Evolutionary conservation across 2,113 vertebrate genomes (phyloP).

Genomic region (Cyprinus carpio): DNA sequence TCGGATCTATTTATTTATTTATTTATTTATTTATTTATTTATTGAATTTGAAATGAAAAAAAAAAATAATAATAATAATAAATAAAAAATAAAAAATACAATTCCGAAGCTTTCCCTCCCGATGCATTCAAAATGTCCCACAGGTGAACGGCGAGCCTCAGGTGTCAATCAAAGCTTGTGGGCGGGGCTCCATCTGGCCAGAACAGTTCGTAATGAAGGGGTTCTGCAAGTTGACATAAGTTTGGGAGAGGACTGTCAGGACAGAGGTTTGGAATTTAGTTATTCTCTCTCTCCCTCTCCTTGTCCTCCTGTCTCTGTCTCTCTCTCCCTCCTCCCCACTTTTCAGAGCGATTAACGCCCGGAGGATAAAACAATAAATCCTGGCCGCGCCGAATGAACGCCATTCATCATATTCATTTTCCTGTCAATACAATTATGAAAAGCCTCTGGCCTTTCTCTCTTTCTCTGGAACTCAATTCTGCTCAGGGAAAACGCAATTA

Average conservation of each 20-base stretch:
- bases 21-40: not conserved
- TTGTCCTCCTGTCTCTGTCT: slow-evolving; percentile 16
- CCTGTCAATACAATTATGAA: slow-evolving; percentile 97
- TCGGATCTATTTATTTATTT: not conserved
- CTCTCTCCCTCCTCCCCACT: slow-evolving; percentile 23
- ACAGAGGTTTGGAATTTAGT: slow-evolving; percentile 40
- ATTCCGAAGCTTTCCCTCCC: not conserved
- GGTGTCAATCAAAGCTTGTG: slow-evolving; percentile 18
- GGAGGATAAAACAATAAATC: slow-evolving; percentile 90
- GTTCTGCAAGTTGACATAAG: slow-evolving; percentile 43
- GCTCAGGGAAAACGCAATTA: slow-evolving; percentile 86
- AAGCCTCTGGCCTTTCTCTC: slow-evolving; percentile 93
- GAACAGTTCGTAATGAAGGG: slow-evolving; percentile 24
- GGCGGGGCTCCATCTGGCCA: not conserved
- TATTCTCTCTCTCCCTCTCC: slow-evolving; percentile 14
- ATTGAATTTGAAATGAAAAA: not conserved
- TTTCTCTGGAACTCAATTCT: slow-evolving; percentile 84
- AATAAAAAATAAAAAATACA: too few species aligned
- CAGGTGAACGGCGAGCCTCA: not conserved
- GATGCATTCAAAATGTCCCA: not conserved
- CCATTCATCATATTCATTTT: slow-evolving; percentile 98
- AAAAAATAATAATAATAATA: too few species aligned
- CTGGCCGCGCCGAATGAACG: slow-evolving; percentile 91
- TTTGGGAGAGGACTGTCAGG: slow-evolving; percentile 40
- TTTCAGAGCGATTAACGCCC: slow-evolving; percentile 71